phyloP scores from a whole-genome alignment of 2,113 vertebrate genomes.

The Daboia siamensis region DNA sequence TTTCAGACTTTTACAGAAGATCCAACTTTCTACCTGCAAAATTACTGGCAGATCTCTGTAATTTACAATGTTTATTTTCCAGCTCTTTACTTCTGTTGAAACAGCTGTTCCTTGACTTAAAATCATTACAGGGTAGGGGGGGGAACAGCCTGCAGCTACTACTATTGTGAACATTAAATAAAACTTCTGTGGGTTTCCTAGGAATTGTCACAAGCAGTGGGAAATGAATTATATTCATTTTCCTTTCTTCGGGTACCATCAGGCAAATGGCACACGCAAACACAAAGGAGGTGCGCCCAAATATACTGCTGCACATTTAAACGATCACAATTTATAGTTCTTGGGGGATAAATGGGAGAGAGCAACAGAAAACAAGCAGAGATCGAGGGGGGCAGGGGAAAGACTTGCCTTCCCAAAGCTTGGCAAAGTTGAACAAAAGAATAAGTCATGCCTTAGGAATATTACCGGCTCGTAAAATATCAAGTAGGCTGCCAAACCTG shows the following conservation, averaged over 20 bases:
- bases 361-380: neutral
- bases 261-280: slow-evolving; percentile 23
- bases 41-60: neutral
- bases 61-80: slow-evolving; percentile 19
- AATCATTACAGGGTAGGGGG: neutral
- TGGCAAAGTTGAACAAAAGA: slow-evolving; percentile 8
- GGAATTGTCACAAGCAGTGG: slow-evolving; percentile 38
- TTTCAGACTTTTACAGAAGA: neutral
- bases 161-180: slow-evolving; percentile 50
- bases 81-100: slow-evolving; percentile 22
- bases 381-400: neutral
- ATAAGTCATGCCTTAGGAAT: neutral
- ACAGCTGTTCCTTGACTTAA: slow-evolving; percentile 34
- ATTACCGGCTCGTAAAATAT: slow-evolving; percentile 42
- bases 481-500: slow-evolving; percentile 24
- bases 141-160: slow-evolving; percentile 3
- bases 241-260: slow-evolving; percentile 34
- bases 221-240: slow-evolving; percentile 44
- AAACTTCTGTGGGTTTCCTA: slow-evolving; percentile 41
- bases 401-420: fast-evolving
- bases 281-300: neutral
- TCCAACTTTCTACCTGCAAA: slow-evolving; percentile 4
- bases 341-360: slow-evolving; percentile 12
- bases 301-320: slow-evolving; percentile 24
- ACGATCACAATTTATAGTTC: slow-evolving; percentile 22